Conservation (phyloP, 2,888 invertebrate species). For the Polymixis lichenea region DNA sequence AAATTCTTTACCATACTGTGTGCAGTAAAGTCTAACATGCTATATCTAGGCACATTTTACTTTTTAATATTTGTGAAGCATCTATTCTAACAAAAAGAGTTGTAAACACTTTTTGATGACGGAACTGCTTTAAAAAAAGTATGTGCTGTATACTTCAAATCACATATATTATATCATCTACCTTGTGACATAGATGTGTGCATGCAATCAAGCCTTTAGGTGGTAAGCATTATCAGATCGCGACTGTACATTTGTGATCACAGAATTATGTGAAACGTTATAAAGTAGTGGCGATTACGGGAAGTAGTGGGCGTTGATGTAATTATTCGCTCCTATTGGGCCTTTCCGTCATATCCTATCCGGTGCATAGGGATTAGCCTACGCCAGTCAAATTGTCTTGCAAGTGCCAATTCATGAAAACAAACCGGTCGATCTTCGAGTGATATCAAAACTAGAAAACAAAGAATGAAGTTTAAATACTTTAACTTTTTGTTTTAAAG, state of each 20-base stretch:
- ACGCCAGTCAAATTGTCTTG: neutral
- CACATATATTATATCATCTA: too few relatives aligned
- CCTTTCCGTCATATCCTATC: neutral
- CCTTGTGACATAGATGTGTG: neutral
- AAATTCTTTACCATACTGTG: neutral
- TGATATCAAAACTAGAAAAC: neutral
- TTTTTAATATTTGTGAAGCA: neutral
- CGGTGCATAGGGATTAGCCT: constrained; percentile 3
- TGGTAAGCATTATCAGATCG: neutral
- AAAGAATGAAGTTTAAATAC: too few relatives aligned
- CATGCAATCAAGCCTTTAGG: neutral
- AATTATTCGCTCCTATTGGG: constrained; percentile 12
- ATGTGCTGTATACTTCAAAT: too few relatives aligned
- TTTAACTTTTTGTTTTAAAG: too few relatives aligned
- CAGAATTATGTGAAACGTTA: constrained; percentile 9
- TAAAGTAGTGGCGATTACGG: too few relatives aligned
- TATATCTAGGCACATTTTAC: neutral
- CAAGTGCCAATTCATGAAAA: neutral
- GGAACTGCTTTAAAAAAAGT: too few relatives aligned
- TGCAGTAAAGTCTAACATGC: neutral
- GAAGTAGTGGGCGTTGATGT: neutral
- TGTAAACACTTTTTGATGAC: neutral
- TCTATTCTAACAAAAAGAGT: neutral
- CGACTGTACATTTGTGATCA: neutral
- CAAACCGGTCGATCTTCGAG: neutral